These are phyloP conservation scores for Heliconius hewitsoni DNA, from an alignment of 1,140 invertebrate genomes.

Conservation along the genomic window DNA sequence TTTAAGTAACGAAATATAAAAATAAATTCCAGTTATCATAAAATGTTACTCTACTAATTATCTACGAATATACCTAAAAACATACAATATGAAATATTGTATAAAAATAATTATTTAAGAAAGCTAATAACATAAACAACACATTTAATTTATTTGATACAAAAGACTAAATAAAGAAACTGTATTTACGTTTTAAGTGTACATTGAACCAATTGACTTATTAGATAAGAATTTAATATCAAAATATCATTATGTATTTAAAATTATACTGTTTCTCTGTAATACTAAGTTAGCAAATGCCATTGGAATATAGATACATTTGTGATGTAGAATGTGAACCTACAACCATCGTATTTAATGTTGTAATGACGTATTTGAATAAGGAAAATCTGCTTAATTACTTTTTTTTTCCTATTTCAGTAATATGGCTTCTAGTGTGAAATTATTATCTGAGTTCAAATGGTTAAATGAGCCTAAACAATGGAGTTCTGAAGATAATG, in stretches of 20 bases:
- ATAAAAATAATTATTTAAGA: too few species aligned
- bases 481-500: conserved; percentile 45
- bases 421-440: background rate
- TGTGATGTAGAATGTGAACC: too few species aligned
- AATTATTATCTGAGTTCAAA: conserved; percentile 42
- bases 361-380: too few species aligned
- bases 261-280: background rate
- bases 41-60: too few species aligned
- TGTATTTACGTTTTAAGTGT: background rate
- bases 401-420: background rate
- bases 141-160: background rate
- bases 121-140: too few species aligned
- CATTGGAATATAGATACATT: background rate
- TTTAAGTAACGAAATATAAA: too few species aligned
- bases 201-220: background rate
- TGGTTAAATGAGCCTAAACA: conserved; percentile 62
- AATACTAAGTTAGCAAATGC: background rate
- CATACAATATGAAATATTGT: too few species aligned
- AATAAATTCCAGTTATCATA: too few species aligned
- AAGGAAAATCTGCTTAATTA: too few species aligned
- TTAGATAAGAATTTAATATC: background rate
- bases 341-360: too few species aligned
- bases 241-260: background rate
- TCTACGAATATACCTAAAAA: too few species aligned
- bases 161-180: background rate